phyloP scores from a whole-genome alignment of 2,888 invertebrate genomes.

The Anarsia innoxiella region DNA sequence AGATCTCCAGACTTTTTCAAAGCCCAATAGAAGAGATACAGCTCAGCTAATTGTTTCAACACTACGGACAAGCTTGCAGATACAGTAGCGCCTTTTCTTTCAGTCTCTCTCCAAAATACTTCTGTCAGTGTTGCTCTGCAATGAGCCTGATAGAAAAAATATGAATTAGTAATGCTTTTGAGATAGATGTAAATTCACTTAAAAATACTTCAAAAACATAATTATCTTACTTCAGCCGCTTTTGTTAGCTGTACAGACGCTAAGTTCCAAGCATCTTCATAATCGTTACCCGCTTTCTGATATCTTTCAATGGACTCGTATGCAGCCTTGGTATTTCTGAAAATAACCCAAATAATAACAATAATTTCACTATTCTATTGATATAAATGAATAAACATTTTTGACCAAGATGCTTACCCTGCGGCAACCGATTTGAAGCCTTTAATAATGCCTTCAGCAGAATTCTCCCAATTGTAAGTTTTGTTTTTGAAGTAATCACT shows the following conservation, averaged over 20 bases:
- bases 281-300: slow-evolving; percentile 76
- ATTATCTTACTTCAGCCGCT: slow-evolving; percentile 87
- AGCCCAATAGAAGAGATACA: slow-evolving; percentile 85
- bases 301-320: slow-evolving; percentile 61
- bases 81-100: slow-evolving; percentile 51
- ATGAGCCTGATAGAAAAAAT: slow-evolving; percentile 79
- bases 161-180: too few relatives aligned
- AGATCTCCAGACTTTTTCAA: slow-evolving; percentile 85
- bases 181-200: too few relatives aligned
- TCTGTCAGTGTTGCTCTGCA: slow-evolving; percentile 88
- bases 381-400: too few relatives aligned
- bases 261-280: slow-evolving; percentile 90
- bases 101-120: slow-evolving; percentile 78
- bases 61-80: slow-evolving; percentile 78
- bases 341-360: slow-evolving; percentile 10
- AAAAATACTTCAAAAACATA: too few relatives aligned
- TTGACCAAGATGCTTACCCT: too few relatives aligned
- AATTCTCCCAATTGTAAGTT: slow-evolving; percentile 46
- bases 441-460: slow-evolving; percentile 66
- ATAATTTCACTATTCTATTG: background rate
- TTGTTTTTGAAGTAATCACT: slow-evolving; percentile 34
- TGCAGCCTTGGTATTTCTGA: slow-evolving; percentile 41
- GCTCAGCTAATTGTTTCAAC: slow-evolving; percentile 80
- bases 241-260: slow-evolving; percentile 87
- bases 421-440: slow-evolving; percentile 78